Evolutionary conservation across 2,797 vertebrate species (phyloP), one percentile per base, ranked within the genome.

Genomic region (Halcyon smyrnensis): DNA sequence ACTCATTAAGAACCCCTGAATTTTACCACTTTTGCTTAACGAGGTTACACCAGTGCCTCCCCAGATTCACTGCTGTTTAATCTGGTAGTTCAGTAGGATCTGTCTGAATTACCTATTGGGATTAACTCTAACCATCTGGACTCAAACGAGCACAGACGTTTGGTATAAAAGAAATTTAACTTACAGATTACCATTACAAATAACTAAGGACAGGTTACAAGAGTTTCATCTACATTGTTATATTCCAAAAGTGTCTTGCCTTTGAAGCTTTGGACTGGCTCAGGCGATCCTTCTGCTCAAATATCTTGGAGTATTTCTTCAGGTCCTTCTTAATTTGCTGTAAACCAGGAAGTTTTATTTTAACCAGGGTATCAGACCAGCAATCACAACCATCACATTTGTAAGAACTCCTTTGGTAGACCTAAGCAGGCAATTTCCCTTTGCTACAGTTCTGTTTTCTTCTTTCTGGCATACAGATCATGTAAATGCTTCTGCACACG

Each of bases 221-320:
- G 15, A 90, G 3, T 43, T 65, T 15, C 0, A 28, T 69, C 60
- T 51, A 41, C 5, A 28, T 70, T 27, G n/a, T 53, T 59, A 11
- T 30, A 48, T 43, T 34, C 25, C 15, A 4, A 50, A 83, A 77
- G 16, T 5, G 5, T 50, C 98, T 96, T 97, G 99, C 99, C 99
- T 99, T 99, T 4, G 99, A 99, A 56, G 99, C 99, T 98, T 99
- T 99, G 80, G 99, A 99, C 92, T 99, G 99, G 97, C 99, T 99
- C 96, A 99, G 96, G 93, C 99, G 99, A 98, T 99, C 99, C 97
- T 99, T 99, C 98, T 99, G 99, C 96, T 99, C 99, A 97, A 99
- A 99, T 97, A 99, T 99, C 98, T 99, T 99, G 5, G 99, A 99
- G 93, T 99, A 99, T 84, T 99, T 99, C 98, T 99, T 99, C 89